These are phyloP conservation scores for Drosophila colorata DNA, from an alignment of 2,888 invertebrate species.

Conservation along the genomic window DNA sequence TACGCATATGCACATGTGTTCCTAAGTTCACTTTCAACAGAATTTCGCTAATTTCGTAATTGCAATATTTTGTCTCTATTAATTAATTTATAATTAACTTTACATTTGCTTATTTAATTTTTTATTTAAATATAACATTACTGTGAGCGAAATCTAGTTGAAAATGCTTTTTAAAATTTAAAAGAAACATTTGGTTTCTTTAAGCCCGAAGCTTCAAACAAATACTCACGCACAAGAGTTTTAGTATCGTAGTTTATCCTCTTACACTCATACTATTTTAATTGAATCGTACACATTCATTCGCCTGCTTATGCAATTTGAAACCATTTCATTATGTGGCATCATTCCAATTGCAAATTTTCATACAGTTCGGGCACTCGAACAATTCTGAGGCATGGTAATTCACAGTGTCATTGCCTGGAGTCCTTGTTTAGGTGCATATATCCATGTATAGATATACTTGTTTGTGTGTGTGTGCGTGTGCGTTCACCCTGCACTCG, in stretches of 20 bases:
- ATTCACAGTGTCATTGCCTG: conserved; percentile 12
- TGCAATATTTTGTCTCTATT: no score
- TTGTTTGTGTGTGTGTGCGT: background rate
- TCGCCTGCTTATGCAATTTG: conserved; percentile 23
- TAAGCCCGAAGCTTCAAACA: background rate
- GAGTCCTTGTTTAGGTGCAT: conserved; percentile 2
- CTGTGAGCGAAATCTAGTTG: background rate
- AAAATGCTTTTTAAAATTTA: no score
- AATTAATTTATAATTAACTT: no score
- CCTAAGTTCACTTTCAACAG: background rate
- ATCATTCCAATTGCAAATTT: conserved; percentile 36
- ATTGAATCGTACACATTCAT: conserved; percentile 11
- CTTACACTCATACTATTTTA: background rate
- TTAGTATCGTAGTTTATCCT: background rate
- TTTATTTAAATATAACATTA: no score
- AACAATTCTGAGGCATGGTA: conserved; percentile 7
- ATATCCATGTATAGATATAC: no score
- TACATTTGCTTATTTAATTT: no score
- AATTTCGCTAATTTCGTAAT: no score
- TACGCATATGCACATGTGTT: background rate
- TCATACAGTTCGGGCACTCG: conserved; percentile 11
- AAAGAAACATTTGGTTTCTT: no score
- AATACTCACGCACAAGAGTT: conserved; percentile 7
- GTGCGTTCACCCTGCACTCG: background rate
- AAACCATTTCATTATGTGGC: conserved; percentile 16